Evolutionary conservation across 2,113 vertebrate species (phyloP), one percentile per base, ranked within the genome.

Genomic region (Diphyllodes magnificus): DNA sequence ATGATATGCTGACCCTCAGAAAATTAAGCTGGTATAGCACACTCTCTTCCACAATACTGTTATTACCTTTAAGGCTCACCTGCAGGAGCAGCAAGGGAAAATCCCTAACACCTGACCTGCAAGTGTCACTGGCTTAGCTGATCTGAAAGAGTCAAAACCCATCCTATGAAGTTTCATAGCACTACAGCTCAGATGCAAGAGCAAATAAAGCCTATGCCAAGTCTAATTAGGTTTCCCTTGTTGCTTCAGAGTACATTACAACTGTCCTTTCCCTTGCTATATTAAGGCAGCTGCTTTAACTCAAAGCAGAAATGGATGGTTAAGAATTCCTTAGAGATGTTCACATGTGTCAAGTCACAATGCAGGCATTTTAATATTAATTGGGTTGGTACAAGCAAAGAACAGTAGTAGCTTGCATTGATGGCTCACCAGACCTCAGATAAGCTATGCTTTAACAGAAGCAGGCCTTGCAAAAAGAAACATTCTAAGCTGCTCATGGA

Each of bases 301-400:
- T 88, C 54, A 59, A 75, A 93, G 76, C 44, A 92, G 31, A 92
- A 94, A 90, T 18, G 64, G 80, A 80, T 50, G 51, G 72, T 73
- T 86, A 93, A 22, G 15, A 87, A 86, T 70, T 88, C 94, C 95
- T 94, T 27, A 83, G 93, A 90, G 79, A 86, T 50, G 39, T 42
- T 83, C 59, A 66, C 11, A 20, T 33, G 30, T 24, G 33, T 70
- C 82, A 75, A 86, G 63, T 37, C 71, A 86, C 76, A 90, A 39
- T 15, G 59, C 42, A 86, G 35, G 56, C 45, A 77, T 79, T 87
- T 92, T 79, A 79, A 31, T 61, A 80, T 86, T 76, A 88, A 90
- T 68, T 71, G 77, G 42, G 72, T 56, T 88, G 88, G 39, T 51
- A 70, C 5, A 81, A 70, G 68, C 59, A 81, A 79, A 91, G 63